phyloP scores from a whole-genome alignment of 1,140 invertebrate species.

The Ceratoteleas bidentatus region DNA sequence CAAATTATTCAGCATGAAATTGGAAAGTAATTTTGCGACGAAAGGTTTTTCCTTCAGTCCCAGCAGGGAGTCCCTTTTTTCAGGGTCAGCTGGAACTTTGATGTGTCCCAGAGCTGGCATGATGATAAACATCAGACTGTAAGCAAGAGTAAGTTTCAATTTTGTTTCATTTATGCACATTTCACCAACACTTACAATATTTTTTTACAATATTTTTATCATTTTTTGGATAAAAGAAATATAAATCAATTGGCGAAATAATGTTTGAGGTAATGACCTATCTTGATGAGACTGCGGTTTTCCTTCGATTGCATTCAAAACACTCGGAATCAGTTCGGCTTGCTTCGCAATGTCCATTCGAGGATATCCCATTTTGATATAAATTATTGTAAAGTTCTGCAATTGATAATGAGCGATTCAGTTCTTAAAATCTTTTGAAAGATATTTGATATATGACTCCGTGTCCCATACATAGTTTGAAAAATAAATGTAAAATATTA shows the following conservation, averaged over 20 bases:
- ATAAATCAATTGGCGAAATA: too few relatives aligned
- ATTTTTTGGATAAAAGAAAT: too few relatives aligned
- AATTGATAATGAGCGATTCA: conserved; percentile 71
- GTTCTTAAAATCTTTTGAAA: too few relatives aligned
- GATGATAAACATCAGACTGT: conserved; percentile 89
- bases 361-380: conserved; percentile 95
- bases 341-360: conserved; percentile 89
- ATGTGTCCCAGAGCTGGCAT: conserved; percentile 90
- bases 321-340: conserved; percentile 86
- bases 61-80: conserved; percentile 84
- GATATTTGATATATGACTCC: too few relatives aligned
- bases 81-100: conserved; percentile 85
- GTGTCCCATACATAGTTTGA: too few relatives aligned
- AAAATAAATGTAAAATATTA: too few relatives aligned
- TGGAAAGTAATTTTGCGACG: conserved; percentile 86
- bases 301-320: conserved; percentile 90
- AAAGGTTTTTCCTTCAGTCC: conserved; percentile 83
- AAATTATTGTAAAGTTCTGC: conserved; percentile 96
- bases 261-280: conserved; percentile 80
- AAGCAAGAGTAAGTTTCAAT: conserved; percentile 65
- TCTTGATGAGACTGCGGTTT: conserved; percentile 93
- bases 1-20: conserved; percentile 91
- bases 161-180: conserved; percentile 1
- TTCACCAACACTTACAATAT: too few relatives aligned
- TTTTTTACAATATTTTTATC: too few relatives aligned